Evolutionary conservation across 2,797 vertebrate genomes (phyloP).

Genomic region (Enoplosus armatus): DNA sequence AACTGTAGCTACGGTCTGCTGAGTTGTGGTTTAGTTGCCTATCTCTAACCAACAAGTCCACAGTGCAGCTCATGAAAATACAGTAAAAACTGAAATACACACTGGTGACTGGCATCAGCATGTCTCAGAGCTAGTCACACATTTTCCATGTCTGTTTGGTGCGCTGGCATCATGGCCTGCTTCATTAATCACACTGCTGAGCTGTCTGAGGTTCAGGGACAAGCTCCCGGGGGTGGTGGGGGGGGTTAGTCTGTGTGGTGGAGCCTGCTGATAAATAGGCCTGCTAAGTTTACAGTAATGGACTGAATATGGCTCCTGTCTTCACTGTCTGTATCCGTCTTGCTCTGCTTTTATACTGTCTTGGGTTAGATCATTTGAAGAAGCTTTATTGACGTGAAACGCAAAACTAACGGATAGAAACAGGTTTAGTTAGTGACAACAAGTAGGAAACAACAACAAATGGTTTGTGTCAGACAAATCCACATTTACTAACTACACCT

Average conservation of each 20-base stretch:
- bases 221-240: too few species aligned
- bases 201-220: conserved; percentile 32
- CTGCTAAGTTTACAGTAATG: conserved; percentile 19
- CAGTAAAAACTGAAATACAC: background rate
- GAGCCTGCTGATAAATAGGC: conserved; percentile 30
- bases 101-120: background rate
- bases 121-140: conserved; percentile 14
- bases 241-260: conserved; percentile 8
- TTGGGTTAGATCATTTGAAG: background rate
- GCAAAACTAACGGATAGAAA: background rate
- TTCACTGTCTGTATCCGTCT: background rate
- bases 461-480: background rate
- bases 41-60: background rate
- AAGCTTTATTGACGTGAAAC: background rate
- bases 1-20: too few species aligned
- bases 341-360: background rate
- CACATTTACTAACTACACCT: background rate
- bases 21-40: background rate
- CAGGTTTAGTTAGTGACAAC: background rate
- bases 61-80: background rate
- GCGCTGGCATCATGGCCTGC: background rate
- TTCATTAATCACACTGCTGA: conserved; percentile 44
- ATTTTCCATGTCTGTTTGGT: conserved; percentile 9
- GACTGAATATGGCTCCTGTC: background rate
- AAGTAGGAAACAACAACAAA: background rate